Evolutionary conservation across 2,888 invertebrate genomes (phyloP).

Genomic region (Tachystola acroxantha): DNA sequence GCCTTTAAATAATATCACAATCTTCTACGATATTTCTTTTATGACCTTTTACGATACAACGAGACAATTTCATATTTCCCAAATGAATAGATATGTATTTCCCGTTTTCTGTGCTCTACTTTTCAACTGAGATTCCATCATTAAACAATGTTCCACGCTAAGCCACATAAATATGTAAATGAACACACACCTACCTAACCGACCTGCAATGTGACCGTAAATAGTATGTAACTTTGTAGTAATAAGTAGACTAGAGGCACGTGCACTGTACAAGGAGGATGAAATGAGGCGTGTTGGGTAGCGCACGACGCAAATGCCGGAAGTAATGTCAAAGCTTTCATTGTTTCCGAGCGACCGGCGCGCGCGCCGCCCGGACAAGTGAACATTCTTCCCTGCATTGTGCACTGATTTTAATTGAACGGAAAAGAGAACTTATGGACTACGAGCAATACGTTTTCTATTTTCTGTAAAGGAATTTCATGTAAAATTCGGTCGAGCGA

Average conservation of each 20-base stretch:
- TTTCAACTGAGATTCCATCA: too few relatives aligned
- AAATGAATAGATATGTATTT: too few relatives aligned
- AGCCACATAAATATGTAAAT: too few relatives aligned
- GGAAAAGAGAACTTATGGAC: conserved; percentile 28
- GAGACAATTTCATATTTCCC: conserved; percentile 4
- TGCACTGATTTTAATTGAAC: conserved; percentile 41
- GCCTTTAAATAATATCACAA: conserved; percentile 20
- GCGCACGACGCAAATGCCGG: conserved; percentile 46
- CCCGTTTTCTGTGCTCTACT: too few relatives aligned
- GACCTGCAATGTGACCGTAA: too few relatives aligned
- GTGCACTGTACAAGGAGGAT: conserved; percentile 31
- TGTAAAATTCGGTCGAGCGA: too few relatives aligned
- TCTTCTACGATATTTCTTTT: conserved; percentile 16
- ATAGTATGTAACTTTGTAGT: background rate
- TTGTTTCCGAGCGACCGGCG: conserved; percentile 40
- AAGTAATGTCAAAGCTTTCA: conserved; percentile 60
- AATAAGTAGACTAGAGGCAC: background rate
- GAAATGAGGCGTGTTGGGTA: conserved; percentile 50
- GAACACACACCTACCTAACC: too few relatives aligned
- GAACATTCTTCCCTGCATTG: conserved; percentile 35
- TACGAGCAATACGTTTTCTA: conserved; percentile 18
- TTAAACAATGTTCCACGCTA: too few relatives aligned
- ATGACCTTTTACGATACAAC: conserved; percentile 11
- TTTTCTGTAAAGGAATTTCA: too few relatives aligned
- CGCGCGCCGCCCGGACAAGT: conserved; percentile 28